phyloP scores from a whole-genome alignment of 2,888 invertebrate genomes.

The Melanchra persicariae region DNA sequence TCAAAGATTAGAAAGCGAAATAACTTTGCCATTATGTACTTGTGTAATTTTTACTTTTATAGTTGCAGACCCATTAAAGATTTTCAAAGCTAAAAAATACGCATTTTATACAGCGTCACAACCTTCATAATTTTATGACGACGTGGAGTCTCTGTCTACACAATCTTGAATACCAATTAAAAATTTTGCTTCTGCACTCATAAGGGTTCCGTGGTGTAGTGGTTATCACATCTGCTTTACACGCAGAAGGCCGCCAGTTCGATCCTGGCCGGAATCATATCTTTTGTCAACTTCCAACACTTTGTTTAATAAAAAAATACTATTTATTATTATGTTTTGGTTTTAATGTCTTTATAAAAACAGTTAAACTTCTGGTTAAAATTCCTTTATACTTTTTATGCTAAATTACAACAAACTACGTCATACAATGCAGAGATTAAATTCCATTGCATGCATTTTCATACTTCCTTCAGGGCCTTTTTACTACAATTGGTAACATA shows the following conservation, averaged over 20 bases:
- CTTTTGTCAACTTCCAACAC: conserved; percentile 61
- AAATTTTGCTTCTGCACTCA: not conserved
- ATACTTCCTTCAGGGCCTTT: too few species aligned
- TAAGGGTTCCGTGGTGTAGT: conserved; percentile 87
- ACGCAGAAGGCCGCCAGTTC: conserved; percentile 90
- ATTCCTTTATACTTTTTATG: too few species aligned
- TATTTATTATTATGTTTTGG: not conserved
- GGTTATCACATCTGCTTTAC: conserved; percentile 89
- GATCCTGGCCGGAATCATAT: conserved; percentile 87
- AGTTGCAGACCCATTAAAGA: conserved; percentile 17
- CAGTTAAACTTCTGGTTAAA: too few species aligned
- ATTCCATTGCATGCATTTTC: too few species aligned
- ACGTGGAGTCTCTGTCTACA: not conserved
- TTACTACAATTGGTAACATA: too few species aligned
- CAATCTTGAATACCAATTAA: rapidly evolving
- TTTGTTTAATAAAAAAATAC: not conserved
- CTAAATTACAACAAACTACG: too few species aligned
- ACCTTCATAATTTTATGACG: conserved; percentile 1
- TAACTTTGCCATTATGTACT: not conserved
- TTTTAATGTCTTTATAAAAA: not conserved
- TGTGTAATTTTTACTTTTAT: not conserved
- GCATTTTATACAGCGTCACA: not conserved
- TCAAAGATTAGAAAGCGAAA: too few species aligned
- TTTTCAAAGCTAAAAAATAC: not conserved
- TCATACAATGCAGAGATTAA: too few species aligned